A percentile compares a stretch with the other conserved stretches of the same genome.
These are phyloP conservation scores for Dissostichus mawsoni DNA, from an alignment of 2,113 vertebrate species.

Conservation along the genomic window DNA sequence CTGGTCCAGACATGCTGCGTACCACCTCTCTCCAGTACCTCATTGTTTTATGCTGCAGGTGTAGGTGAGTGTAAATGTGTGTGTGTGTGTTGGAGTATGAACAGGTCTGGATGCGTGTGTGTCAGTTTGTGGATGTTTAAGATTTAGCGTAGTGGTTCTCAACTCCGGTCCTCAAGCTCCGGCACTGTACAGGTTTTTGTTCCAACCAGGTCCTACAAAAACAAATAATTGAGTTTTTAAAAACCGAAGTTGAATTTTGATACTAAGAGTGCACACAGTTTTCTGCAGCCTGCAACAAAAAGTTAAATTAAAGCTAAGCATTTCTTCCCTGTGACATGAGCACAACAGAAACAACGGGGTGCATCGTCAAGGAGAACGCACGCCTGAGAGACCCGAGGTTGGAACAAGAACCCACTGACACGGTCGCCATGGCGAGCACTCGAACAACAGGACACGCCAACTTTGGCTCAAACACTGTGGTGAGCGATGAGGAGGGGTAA, in stretches of 20 bases:
- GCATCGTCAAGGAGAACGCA: slow-evolving; percentile 73
- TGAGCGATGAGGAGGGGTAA: slow-evolving; percentile 42
- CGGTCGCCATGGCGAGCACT: slow-evolving; percentile 73
- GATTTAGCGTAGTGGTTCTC: slow-evolving; percentile 88
- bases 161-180: slow-evolving; percentile 90
- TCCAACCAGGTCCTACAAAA: slow-evolving; percentile 91
- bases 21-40: slow-evolving; percentile 83
- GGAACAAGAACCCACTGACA: slow-evolving; percentile 87
- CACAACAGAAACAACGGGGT: slow-evolving; percentile 81
- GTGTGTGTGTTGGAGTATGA: slow-evolving; percentile 27
- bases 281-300: slow-evolving; percentile 77
- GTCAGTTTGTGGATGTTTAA: slow-evolving; percentile 60
- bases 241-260: slow-evolving; percentile 78
- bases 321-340: slow-evolving; percentile 80
- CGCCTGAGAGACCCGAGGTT: slow-evolving; percentile 85
- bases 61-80: slow-evolving; percentile 47
- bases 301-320: slow-evolving; percentile 74
- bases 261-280: slow-evolving; percentile 77
- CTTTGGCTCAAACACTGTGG: slow-evolving; percentile 63
- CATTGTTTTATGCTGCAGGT: slow-evolving; percentile 76
- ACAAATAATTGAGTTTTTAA: slow-evolving; percentile 88
- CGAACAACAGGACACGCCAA: slow-evolving; percentile 49
- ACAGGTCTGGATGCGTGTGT: slow-evolving; percentile 24
- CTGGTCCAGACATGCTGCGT: slow-evolving; percentile 81
- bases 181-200: slow-evolving; percentile 90